Conservation (phyloP, 2,797 vertebrate genomes). For the Nasua narica region DNA sequence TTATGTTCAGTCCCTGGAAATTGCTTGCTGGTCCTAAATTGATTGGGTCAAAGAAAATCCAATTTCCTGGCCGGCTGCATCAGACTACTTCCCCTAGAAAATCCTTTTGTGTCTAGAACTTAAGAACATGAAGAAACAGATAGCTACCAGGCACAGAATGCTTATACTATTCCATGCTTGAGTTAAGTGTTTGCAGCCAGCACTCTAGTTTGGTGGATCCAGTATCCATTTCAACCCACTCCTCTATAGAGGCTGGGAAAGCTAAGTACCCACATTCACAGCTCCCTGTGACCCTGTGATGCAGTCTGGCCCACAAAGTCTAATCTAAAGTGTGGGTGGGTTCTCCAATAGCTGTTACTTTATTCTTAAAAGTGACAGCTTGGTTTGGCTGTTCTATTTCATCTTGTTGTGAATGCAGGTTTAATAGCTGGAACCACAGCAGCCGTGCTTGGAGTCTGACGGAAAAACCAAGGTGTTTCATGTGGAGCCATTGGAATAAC, state of each 20-base stretch:
- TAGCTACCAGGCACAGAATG: neutral
- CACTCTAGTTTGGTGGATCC: neutral
- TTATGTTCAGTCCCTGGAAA: conserved; percentile 3
- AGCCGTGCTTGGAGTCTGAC: neutral
- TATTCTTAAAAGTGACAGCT: neutral
- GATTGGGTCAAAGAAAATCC: conserved; percentile 32
- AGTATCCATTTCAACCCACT: neutral
- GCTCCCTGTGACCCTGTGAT: neutral
- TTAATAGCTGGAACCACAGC: neutral
- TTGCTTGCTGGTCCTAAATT: conserved; percentile 36
- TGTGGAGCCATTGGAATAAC: neutral
- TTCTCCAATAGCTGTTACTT: neutral
- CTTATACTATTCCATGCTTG: neutral
- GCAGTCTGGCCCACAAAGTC: neutral
- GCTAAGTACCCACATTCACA: neutral
- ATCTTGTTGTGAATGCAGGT: neutral
- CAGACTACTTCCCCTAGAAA: conserved; percentile 28
- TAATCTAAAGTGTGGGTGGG: neutral
- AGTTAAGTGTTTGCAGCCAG: neutral
- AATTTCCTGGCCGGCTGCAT: conserved; percentile 7
- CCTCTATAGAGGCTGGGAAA: neutral
- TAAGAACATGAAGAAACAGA: neutral
- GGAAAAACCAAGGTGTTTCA: neutral
- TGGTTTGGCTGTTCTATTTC: neutral
- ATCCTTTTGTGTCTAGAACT: conserved; percentile 13